Conservation (phyloP, 2,888 invertebrate species). For the Andricus quercusramuli region DNA sequence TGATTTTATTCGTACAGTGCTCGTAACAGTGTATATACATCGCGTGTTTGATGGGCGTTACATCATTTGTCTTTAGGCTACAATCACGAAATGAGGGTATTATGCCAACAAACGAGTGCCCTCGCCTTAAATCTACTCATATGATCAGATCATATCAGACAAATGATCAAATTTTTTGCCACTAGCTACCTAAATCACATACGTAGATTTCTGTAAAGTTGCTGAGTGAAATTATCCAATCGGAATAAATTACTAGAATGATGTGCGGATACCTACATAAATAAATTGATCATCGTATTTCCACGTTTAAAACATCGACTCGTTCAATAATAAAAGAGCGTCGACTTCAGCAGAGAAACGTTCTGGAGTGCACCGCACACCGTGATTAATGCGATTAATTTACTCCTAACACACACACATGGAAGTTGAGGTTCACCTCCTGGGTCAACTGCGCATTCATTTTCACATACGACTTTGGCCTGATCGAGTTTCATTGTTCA, state of each 20-base stretch:
- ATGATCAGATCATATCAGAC: constrained; percentile 5
- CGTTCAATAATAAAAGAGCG: not conserved
- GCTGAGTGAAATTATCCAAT: not conserved
- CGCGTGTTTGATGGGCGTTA: not conserved
- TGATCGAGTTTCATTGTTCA: not conserved
- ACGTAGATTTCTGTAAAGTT: not conserved
- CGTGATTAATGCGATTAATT: constrained; percentile 21
- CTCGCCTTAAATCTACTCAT: constrained; percentile 4
- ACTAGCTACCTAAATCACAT: not conserved
- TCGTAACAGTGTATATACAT: constrained; percentile 38
- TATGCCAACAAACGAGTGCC: not conserved
- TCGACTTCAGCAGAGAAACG: not conserved
- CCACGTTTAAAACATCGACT: not conserved
- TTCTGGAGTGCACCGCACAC: constrained; percentile 12
- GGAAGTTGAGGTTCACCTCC: constrained; percentile 12
- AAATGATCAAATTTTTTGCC: not conserved
- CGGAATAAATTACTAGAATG: constrained; percentile 8
- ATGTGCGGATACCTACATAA: not conserved
- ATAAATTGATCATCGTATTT: constrained; percentile 15
- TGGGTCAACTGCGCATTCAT: constrained; percentile 8
- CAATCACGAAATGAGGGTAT: constrained; percentile 17
- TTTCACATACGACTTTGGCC: constrained; percentile 22
- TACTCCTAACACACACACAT: constrained; percentile 7
- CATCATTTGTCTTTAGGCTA: constrained; percentile 6
- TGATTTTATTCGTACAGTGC: constrained; percentile 13